Conservation (phyloP, 2,888 invertebrate species). For the Stratiomys singularior region DNA sequence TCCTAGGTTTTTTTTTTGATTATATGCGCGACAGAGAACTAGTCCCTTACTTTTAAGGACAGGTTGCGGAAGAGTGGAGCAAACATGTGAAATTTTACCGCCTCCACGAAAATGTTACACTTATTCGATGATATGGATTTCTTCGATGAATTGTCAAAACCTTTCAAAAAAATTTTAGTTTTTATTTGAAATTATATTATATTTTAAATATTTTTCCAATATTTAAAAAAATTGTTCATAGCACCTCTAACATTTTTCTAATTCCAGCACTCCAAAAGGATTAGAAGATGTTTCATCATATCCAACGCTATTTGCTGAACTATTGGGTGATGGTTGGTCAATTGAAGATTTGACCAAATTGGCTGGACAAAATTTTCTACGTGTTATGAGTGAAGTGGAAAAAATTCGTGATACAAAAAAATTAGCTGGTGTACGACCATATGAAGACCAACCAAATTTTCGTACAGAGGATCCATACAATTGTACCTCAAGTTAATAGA, state of each 20-base stretch:
- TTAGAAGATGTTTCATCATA: slow-evolving; percentile 84
- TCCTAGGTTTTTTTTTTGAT: too few relatives aligned
- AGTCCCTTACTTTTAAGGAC: too few relatives aligned
- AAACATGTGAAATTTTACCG: too few relatives aligned
- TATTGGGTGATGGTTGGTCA: slow-evolving; percentile 82
- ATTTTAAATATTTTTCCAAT: too few relatives aligned
- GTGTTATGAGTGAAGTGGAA: slow-evolving; percentile 74
- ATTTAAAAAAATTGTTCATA: too few relatives aligned
- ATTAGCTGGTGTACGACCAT: slow-evolving; percentile 76
- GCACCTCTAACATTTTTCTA: neutral
- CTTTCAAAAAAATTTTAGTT: too few relatives aligned
- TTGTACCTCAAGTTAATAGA: slow-evolving; percentile 65
- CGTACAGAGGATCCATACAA: slow-evolving; percentile 65
- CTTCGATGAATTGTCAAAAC: too few relatives aligned
- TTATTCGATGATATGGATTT: too few relatives aligned
- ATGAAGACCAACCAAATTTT: slow-evolving; percentile 72
- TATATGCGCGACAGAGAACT: too few relatives aligned
- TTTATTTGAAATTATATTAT: too few relatives aligned
- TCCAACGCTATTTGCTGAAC: slow-evolving; percentile 80
- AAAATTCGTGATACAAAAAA: slow-evolving; percentile 78
- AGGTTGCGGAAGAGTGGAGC: too few relatives aligned
- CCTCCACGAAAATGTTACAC: too few relatives aligned
- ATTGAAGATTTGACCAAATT: slow-evolving; percentile 81
- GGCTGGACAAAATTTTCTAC: slow-evolving; percentile 79
- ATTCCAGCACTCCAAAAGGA: slow-evolving; percentile 79